phyloP scores from a whole-genome alignment of 2,797 vertebrate genomes.

The Limosa lapponica region DNA sequence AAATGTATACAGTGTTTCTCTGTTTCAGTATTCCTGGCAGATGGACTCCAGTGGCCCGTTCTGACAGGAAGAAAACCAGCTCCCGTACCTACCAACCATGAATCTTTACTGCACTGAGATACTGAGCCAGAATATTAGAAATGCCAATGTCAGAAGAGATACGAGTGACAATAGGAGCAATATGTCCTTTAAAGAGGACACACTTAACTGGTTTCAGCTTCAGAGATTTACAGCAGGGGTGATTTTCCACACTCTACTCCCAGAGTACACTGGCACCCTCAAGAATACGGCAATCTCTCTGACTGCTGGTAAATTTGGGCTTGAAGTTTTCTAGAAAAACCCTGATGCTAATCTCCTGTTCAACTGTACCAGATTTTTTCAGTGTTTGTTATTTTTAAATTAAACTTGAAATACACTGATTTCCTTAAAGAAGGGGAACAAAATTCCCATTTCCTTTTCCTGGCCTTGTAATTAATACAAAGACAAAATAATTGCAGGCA shows the following conservation, averaged over 20 bases:
- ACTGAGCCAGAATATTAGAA: background rate
- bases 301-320: background rate
- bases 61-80: background rate
- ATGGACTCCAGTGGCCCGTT: background rate
- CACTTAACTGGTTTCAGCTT: background rate
- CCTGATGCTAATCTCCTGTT: background rate
- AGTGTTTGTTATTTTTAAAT: background rate
- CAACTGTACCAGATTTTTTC: background rate
- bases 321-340: background rate
- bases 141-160: background rate
- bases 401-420: background rate
- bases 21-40: background rate
- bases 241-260: background rate
- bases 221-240: background rate
- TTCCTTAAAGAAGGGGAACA: background rate
- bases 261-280: background rate
- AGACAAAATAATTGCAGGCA: background rate
- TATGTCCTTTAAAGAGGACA: background rate
- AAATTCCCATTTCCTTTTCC: constrained; percentile 10
- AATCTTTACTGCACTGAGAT: background rate
- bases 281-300: background rate
- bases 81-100: background rate
- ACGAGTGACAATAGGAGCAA: background rate
- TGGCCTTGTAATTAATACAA: background rate
- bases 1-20: background rate